These are phyloP conservation scores for Philhelius pedissequus DNA, from an alignment of 2,888 invertebrate species.

Conservation along the genomic window DNA sequence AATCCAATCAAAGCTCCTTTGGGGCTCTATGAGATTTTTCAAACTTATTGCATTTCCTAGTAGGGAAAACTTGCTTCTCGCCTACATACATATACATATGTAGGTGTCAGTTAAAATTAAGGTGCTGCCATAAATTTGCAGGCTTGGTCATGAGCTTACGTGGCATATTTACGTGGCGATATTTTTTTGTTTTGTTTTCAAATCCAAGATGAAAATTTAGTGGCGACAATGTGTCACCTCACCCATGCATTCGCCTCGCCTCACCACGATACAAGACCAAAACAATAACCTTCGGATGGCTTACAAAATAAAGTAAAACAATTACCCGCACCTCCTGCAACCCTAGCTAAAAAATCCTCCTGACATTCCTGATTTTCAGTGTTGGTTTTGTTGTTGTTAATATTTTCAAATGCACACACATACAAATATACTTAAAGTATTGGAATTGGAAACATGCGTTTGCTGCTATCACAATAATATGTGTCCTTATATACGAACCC, in stretches of 20 bases:
- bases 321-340: slow-evolving; percentile 5
- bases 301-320: slow-evolving; percentile 40
- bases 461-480: slow-evolving; percentile 40
- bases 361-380: background rate
- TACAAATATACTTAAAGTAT: background rate
- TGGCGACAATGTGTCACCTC: background rate
- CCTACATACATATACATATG: background rate
- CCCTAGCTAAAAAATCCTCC: background rate
- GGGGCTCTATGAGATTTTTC: no score
- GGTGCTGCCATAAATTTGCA: slow-evolving; percentile 47
- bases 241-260: slow-evolving; percentile 10
- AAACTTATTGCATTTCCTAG: background rate
- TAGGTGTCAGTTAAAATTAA: slow-evolving; percentile 58
- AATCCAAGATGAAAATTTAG: slow-evolving; percentile 30
- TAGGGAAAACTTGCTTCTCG: background rate
- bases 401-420: background rate
- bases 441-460: slow-evolving; percentile 27
- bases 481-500: slow-evolving; percentile 41
- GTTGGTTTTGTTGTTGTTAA: background rate
- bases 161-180: slow-evolving; percentile 39
- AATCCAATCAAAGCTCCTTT: slow-evolving; percentile 44
- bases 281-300: background rate
- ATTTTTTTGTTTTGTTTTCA: slow-evolving; percentile 29
- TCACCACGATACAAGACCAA: background rate
- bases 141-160: slow-evolving; percentile 43